Conservation (phyloP, 2,888 invertebrate genomes). For the Scrobipalpa atriplicella region DNA sequence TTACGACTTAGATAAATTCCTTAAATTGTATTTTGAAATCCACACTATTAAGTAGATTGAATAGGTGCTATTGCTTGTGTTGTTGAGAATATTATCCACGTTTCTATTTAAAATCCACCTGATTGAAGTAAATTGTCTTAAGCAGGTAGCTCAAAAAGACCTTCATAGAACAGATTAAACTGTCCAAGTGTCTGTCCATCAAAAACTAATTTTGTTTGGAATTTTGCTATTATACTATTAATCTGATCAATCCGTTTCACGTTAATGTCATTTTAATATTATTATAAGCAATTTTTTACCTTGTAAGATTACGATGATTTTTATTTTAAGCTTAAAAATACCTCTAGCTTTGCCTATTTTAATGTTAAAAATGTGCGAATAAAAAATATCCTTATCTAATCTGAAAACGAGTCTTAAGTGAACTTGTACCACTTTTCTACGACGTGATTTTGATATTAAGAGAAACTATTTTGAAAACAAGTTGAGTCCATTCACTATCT, state of each 20-base stretch:
- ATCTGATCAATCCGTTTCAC: background rate
- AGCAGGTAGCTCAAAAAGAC: background rate
- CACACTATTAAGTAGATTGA: too few relatives aligned
- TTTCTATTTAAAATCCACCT: background rate
- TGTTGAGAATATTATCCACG: background rate
- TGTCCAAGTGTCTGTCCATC: slow-evolving; percentile 11
- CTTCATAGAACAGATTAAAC: slow-evolving; percentile 13
- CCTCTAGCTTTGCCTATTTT: too few relatives aligned
- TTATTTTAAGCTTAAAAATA: too few relatives aligned
- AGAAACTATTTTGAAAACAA: background rate
- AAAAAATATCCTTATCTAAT: too few relatives aligned
- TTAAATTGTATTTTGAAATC: too few relatives aligned
- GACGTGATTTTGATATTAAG: background rate
- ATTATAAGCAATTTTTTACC: background rate
- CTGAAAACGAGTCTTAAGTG: too few relatives aligned
- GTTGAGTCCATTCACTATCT: background rate
- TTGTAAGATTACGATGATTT: too few relatives aligned
- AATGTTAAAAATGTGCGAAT: too few relatives aligned
- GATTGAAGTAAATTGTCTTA: background rate
- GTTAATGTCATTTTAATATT: background rate
- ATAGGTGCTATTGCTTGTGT: too few relatives aligned
- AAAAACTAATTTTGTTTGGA: slow-evolving; percentile 3
- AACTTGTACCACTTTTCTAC: background rate
- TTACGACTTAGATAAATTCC: too few relatives aligned
- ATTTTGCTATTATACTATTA: slow-evolving; percentile 3